Conservation (phyloP, 2,888 invertebrate species). For the Buathra laborator region DNA sequence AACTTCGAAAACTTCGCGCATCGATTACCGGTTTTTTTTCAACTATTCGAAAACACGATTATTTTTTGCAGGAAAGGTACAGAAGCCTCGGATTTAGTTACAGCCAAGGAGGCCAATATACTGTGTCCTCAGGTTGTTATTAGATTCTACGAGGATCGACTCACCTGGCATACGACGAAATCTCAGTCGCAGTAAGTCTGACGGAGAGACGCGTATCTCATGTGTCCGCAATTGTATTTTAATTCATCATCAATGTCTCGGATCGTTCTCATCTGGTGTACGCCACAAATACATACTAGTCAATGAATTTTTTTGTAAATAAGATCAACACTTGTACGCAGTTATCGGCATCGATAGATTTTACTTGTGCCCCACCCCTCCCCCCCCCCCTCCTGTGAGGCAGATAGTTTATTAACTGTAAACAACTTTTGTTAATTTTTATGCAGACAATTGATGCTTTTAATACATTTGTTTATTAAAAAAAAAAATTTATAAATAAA, state of each 20-base stretch:
- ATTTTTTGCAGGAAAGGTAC: slow-evolving; percentile 87
- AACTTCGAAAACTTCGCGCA: background rate
- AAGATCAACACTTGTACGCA: background rate
- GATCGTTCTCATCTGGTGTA: slow-evolving; percentile 4
- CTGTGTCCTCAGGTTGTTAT: slow-evolving; percentile 90
- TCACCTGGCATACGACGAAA: slow-evolving; percentile 94
- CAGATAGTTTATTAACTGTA: no score
- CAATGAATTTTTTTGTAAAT: slow-evolving; percentile 13
- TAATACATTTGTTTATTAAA: no score
- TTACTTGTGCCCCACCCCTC: no score
- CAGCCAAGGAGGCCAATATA: slow-evolving; percentile 89
- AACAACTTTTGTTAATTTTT: no score
- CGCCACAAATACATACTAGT: slow-evolving; percentile 27
- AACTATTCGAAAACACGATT: background rate
- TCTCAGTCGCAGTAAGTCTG: slow-evolving; percentile 69
- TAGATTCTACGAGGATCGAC: slow-evolving; percentile 90
- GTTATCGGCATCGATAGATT: background rate
- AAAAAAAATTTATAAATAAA: no score
- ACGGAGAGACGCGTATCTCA: background rate
- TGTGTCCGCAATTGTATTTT: background rate
- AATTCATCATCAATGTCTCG: slow-evolving; percentile 11
- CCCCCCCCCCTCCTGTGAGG: no score
- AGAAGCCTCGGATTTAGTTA: slow-evolving; percentile 90
- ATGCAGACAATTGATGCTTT: no score
- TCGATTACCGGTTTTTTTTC: background rate